phyloP scores from a whole-genome alignment of 2,797 vertebrate genomes.

The Cacajao melanocephalus region DNA sequence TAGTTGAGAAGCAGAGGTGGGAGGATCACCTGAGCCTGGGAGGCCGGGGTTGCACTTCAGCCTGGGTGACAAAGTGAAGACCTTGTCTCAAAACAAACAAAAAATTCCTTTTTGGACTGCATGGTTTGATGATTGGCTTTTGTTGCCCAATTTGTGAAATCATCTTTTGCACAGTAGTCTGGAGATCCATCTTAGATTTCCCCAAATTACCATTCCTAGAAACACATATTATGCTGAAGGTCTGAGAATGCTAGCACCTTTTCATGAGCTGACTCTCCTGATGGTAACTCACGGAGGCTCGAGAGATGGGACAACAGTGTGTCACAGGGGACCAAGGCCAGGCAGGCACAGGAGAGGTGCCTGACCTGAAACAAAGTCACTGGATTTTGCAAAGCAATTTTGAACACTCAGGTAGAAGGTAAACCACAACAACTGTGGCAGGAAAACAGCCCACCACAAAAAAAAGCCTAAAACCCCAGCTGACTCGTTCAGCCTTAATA shows the following conservation, averaged over 20 bases:
- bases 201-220: background rate
- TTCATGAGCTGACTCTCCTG: background rate
- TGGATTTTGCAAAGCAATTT: slow-evolving; percentile 71
- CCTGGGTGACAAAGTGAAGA: background rate
- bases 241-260: background rate
- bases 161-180: background rate
- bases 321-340: background rate
- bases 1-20: background rate
- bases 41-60: background rate
- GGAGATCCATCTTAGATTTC: background rate
- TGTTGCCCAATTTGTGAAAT: background rate
- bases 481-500: slow-evolving; percentile 77
- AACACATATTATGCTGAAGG: background rate
- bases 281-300: background rate
- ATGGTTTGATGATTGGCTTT: background rate
- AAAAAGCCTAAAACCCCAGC: slow-evolving; percentile 75
- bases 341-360: background rate
- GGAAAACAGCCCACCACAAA: slow-evolving; percentile 84
- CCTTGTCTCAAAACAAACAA: background rate
- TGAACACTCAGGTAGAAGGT: slow-evolving; percentile 76
- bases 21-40: background rate
- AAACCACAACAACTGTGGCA: slow-evolving; percentile 83
- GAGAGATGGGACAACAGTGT: background rate
- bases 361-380: slow-evolving; percentile 64
- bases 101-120: background rate